phyloP scores from a whole-genome alignment of 2,797 vertebrate species.

The Discoglossus pictus region DNA sequence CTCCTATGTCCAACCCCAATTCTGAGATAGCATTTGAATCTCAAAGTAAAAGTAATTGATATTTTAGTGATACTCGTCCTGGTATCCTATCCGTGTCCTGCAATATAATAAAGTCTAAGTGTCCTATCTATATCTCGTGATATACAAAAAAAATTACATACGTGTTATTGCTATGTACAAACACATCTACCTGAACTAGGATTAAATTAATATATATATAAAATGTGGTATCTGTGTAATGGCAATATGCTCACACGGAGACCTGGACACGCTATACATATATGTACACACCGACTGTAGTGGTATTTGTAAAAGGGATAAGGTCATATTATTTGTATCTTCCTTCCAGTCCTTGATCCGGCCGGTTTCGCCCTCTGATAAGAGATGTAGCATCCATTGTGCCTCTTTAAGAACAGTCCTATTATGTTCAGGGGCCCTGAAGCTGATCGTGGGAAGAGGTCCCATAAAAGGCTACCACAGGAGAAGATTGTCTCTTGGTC shows the following conservation, averaged over 20 bases:
- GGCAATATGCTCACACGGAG: slow-evolving; percentile 9
- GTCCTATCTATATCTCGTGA: no score
- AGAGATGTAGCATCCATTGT: slow-evolving; percentile 30
- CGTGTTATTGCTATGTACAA: slow-evolving; percentile 12
- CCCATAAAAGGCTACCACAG: slow-evolving; percentile 20
- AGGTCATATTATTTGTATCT: slow-evolving; percentile 16
- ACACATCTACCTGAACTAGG: not conserved
- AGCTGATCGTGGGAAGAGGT: slow-evolving; percentile 7
- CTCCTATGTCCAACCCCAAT: no score
- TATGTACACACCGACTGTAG: slow-evolving; percentile 37
- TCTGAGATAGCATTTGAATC: no score
- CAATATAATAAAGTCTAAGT: no score
- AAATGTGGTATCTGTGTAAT: slow-evolving; percentile 8
- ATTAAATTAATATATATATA: slow-evolving; percentile 20
- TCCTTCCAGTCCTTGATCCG: slow-evolving; percentile 47
- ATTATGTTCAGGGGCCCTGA: slow-evolving; percentile 6
- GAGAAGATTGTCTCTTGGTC: slow-evolving; percentile 46
- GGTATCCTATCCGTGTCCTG: no score
- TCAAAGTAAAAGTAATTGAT: no score
- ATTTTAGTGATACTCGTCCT: no score
- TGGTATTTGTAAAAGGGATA: slow-evolving; percentile 30
- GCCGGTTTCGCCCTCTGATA: slow-evolving; percentile 12
- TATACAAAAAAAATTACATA: no score
- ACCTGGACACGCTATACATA: not conserved
- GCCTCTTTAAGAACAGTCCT: slow-evolving; percentile 13